Conservation (phyloP, 2,113 vertebrate genomes). For the Corythoichthys intestinalis region DNA sequence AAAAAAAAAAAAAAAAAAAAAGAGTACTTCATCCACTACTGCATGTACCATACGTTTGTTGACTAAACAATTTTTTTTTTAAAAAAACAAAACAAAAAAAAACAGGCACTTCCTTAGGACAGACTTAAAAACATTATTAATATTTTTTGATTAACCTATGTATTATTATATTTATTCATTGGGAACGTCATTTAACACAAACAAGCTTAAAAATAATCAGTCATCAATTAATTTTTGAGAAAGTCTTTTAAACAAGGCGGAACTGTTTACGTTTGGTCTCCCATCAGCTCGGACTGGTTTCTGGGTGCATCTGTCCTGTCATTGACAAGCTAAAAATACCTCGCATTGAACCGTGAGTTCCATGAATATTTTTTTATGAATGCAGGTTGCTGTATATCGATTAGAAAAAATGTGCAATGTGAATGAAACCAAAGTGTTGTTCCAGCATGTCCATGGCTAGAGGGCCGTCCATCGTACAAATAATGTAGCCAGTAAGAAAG, state of each 20-base stretch:
- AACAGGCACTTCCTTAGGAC: no score
- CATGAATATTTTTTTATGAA: background rate
- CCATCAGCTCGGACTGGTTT: slow-evolving; percentile 23
- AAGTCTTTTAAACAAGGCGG: slow-evolving; percentile 17
- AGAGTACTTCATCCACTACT: no score
- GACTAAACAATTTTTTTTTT: no score
- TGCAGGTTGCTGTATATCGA: no score
- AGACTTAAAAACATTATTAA: background rate
- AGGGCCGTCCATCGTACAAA: background rate
- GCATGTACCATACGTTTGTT: no score
- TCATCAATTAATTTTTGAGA: background rate
- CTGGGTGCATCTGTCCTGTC: background rate
- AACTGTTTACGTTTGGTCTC: slow-evolving; percentile 19
- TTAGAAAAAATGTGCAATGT: background rate
- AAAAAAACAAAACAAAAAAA: no score
- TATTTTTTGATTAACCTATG: background rate
- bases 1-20: no score
- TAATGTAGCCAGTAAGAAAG: background rate
- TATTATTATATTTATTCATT: background rate
- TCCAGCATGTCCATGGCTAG: background rate
- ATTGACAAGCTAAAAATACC: background rate
- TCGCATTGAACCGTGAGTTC: slow-evolving; percentile 12
- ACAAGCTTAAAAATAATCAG: background rate
- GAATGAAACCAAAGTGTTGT: background rate
- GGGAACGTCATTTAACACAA: background rate